Evolutionary conservation across 2,113 vertebrate species (phyloP).

Genomic region (Eubucco bourcierii): DNA sequence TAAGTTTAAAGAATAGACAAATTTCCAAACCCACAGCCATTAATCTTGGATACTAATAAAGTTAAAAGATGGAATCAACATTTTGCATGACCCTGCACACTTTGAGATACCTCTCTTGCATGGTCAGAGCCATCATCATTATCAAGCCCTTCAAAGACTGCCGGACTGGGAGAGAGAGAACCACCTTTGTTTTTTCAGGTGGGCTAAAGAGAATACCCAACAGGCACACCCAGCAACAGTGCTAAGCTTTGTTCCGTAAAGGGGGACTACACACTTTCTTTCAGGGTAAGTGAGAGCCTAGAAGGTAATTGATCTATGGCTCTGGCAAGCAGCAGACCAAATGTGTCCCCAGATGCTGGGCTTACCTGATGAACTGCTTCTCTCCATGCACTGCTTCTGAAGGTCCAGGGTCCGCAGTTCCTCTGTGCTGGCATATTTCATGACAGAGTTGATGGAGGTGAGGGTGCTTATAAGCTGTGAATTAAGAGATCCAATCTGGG

Average conservation of each 20-base stretch:
- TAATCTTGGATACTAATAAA: neutral
- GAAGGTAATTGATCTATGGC: neutral
- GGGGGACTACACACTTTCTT: neutral
- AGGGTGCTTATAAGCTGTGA: constrained; percentile 93
- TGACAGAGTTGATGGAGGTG: constrained; percentile 89
- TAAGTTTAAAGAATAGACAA: neutral
- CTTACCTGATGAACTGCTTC: constrained; percentile 60
- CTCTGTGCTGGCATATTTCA: constrained; percentile 87
- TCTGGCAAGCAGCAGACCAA: rapidly evolving
- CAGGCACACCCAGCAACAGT: rapidly evolving
- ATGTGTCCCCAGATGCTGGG: rapidly evolving
- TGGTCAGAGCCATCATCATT: neutral
- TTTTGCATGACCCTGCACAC: neutral
- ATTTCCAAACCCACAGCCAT: neutral
- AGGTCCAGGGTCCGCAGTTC: constrained; percentile 77
- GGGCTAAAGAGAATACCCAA: neutral
- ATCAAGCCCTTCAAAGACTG: neutral
- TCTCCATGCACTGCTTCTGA: constrained; percentile 59
- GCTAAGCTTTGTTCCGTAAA: rapidly evolving
- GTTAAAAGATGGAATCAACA: neutral
- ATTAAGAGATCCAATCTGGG: constrained; percentile 93
- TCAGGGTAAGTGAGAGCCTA: neutral
- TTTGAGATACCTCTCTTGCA: neutral
- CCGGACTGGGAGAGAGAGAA: neutral
- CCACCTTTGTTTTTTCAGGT: neutral